Evolutionary conservation across 1,140 invertebrate genomes (phyloP).

Genomic region (Caenorhabditis inopinata): DNA sequence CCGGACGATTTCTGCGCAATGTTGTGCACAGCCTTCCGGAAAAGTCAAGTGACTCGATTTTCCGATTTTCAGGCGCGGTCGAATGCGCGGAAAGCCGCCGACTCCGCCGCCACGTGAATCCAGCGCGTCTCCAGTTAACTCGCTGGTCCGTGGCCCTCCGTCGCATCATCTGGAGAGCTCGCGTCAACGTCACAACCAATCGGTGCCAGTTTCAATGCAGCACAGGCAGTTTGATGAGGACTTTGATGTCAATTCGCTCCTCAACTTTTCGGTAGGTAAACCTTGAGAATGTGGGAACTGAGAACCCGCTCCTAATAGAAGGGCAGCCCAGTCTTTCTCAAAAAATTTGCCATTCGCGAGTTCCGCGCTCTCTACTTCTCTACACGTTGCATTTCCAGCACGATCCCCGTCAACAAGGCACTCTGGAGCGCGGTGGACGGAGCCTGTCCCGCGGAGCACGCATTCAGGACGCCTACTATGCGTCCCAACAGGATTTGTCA

Average conservation of each 20-base stretch:
- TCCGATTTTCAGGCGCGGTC: not conserved
- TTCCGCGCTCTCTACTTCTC: no score
- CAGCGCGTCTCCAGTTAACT: slow-evolving; percentile 6
- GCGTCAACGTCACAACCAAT: not conserved
- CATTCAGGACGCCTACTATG: slow-evolving; percentile 10
- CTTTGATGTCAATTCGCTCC: slow-evolving; percentile 11
- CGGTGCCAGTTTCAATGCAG: not conserved
- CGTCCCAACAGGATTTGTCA: slow-evolving; percentile 4
- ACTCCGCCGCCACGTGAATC: slow-evolving; percentile 57
- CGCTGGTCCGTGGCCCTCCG: not conserved
- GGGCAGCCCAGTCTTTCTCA: no score
- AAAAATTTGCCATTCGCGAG: no score
- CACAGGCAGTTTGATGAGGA: not conserved
- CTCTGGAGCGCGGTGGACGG: not conserved
- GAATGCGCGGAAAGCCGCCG: slow-evolving; percentile 58
- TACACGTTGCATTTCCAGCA: no score
- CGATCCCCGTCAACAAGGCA: not conserved
- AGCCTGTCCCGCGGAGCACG: not conserved
- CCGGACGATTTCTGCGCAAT: no score
- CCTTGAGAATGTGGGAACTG: no score
- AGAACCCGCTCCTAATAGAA: not conserved
- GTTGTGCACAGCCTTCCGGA: no score
- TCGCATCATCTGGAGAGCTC: not conserved
- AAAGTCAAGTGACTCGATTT: no score
- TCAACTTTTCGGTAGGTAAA: not conserved